Evolutionary conservation across 2,888 invertebrate genomes (phyloP).

Genomic region (Drosophila helvetica): DNA sequence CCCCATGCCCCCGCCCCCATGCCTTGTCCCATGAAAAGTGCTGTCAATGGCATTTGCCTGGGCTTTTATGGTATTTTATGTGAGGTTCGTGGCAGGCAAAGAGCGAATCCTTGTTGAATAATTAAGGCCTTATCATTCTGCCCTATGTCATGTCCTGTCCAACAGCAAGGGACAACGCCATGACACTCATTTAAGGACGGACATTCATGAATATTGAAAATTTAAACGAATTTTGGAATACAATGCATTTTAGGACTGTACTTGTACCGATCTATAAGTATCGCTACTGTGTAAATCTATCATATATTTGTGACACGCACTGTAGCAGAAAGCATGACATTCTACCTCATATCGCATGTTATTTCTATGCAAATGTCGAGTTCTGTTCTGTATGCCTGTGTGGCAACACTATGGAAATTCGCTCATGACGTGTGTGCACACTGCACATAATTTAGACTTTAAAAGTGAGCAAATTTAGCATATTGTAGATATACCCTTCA

Average conservation of each 20-base stretch:
- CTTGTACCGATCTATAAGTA: background rate
- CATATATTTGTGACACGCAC: background rate
- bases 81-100: constrained; percentile 49
- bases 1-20: constrained; percentile 5
- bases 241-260: background rate
- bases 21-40: constrained; percentile 34
- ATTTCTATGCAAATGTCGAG: background rate
- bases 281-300: background rate
- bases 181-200: constrained; percentile 26
- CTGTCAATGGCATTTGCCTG: constrained; percentile 52
- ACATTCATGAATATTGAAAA: constrained; percentile 36
- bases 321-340: background rate
- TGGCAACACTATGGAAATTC: background rate
- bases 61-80: constrained; percentile 58
- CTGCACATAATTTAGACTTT: background rate
- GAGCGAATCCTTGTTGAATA: constrained; percentile 44
- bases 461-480: background rate
- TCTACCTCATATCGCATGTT: background rate
- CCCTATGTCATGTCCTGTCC: constrained; percentile 10
- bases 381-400: background rate
- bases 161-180: background rate
- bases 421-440: background rate
- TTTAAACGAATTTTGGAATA: background rate
- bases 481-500: background rate
- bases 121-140: constrained; percentile 50